These are phyloP conservation scores for Archivesica marissinica DNA, from an alignment of 1,140 invertebrate genomes.

Conservation along the genomic window DNA sequence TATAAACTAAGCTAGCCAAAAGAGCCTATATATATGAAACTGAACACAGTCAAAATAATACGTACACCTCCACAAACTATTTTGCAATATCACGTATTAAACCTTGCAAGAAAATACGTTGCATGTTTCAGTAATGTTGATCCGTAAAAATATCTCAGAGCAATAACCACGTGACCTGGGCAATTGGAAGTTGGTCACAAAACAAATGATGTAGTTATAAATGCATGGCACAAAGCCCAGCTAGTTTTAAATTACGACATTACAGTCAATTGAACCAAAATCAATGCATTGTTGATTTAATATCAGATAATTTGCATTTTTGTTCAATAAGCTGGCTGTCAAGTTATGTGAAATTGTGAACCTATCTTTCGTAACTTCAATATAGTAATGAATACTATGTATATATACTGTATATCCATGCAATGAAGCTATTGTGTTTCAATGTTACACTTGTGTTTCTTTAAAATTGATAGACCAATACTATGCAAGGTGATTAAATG, in stretches of 20 bases:
- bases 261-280: background rate
- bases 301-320: constrained; percentile 28
- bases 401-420: background rate
- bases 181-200: background rate
- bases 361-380: background rate
- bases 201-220: constrained; percentile 29
- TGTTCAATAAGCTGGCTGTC: constrained; percentile 1
- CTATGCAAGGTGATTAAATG: too few relatives aligned
- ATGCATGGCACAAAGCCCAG: constrained; percentile 23
- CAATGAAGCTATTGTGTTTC: background rate
- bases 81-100: too few relatives aligned
- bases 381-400: background rate
- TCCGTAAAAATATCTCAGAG: background rate
- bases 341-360: background rate
- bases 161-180: background rate
- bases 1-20: too few relatives aligned
- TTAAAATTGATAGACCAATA: background rate
- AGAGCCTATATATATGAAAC: too few relatives aligned
- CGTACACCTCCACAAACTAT: too few relatives aligned
- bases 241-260: constrained; percentile 20
- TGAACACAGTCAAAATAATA: too few relatives aligned
- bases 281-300: constrained; percentile 37
- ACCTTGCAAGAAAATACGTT: too few relatives aligned
- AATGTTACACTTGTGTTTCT: background rate
- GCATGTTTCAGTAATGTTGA: too few relatives aligned